Percentiles rank a stretch among this genome's conserved stretches.
These are phyloP conservation scores for Lepeophtheirus nordmannii DNA, from an alignment of 2,888 invertebrate genomes.

Conservation along the genomic window DNA sequence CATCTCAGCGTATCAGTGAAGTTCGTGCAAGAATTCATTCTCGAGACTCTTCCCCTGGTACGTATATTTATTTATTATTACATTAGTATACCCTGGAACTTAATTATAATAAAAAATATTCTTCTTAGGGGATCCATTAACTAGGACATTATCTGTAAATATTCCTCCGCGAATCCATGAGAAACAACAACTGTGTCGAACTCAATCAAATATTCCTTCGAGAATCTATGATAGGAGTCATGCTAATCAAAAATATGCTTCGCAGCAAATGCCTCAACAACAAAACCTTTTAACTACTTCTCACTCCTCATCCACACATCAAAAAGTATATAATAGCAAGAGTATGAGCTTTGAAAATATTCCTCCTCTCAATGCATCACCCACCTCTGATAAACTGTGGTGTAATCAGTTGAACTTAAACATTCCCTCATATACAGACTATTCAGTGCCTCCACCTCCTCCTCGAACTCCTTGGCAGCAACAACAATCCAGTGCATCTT, in stretches of 20 bases:
- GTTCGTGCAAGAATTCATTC: slow-evolving; percentile 45
- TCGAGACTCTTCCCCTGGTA: slow-evolving; percentile 32
- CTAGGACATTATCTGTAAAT: slow-evolving; percentile 13
- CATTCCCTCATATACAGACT: slow-evolving; percentile 5
- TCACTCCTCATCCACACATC: not conserved
- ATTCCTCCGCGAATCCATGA: slow-evolving; percentile 26
- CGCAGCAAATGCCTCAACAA: slow-evolving; percentile 13
- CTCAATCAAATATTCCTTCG: slow-evolving; percentile 47
- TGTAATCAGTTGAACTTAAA: too few species aligned
- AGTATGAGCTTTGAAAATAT: slow-evolving; percentile 28
- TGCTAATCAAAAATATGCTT: not conserved
- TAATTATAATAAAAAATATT: not conserved
- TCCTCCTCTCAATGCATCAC: slow-evolving; percentile 28
- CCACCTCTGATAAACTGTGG: too few species aligned
- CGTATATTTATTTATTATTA: slow-evolving; percentile 20
- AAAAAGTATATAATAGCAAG: slow-evolving; percentile 26
- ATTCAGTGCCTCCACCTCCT: slow-evolving; percentile 26
- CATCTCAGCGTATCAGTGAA: slow-evolving; percentile 40
- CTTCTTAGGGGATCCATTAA: slow-evolving; percentile 11
- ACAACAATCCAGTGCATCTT: not conserved
- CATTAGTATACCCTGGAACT: not conserved
- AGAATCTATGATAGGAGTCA: slow-evolving; percentile 28
- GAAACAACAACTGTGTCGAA: slow-evolving; percentile 50
- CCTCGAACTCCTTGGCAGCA: slow-evolving; percentile 12
- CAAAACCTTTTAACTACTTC: slow-evolving; percentile 24